A percentile compares a stretch with the other conserved stretches of the same genome.
These are phyloP conservation scores for Protobothrops mucrosquamatus DNA, from an alignment of 2,113 vertebrate genomes.

Conservation along the genomic window DNA sequence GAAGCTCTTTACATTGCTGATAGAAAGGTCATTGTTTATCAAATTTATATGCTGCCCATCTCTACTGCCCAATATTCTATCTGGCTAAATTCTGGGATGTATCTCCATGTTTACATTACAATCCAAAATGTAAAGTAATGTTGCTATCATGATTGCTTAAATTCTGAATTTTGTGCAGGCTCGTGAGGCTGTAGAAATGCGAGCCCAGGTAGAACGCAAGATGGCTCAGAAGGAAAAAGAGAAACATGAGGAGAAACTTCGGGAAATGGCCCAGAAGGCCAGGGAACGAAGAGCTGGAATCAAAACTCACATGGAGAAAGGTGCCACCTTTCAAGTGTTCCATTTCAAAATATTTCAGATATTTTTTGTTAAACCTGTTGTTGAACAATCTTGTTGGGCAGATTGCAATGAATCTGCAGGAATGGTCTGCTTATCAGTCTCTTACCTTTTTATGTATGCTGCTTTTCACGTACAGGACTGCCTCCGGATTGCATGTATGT, in stretches of 20 bases:
- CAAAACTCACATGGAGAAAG: conserved; percentile 94
- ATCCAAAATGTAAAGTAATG: neutral
- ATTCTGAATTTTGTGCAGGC: conserved; percentile 71
- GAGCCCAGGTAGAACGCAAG: conserved; percentile 97
- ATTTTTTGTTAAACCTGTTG: neutral
- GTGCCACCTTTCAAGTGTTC: conserved; percentile 52
- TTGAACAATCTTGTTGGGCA: neutral
- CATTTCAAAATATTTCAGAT: neutral
- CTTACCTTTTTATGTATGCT: neutral
- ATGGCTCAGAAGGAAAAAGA: conserved; percentile 99
- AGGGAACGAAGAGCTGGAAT: conserved; percentile 95
- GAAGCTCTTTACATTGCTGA: conserved; percentile 97
- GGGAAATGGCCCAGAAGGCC: conserved; percentile 96
- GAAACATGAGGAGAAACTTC: conserved; percentile 95
- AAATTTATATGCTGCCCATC: neutral
- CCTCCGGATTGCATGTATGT: no score
- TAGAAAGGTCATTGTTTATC: conserved; percentile 81
- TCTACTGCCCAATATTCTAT: neutral
- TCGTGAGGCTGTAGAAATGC: conserved; percentile 97
- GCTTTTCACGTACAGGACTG: neutral
- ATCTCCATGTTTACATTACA: neutral
- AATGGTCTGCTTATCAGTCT: neutral
- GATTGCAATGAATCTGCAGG: neutral
- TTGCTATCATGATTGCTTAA: neutral
- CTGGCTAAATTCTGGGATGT: neutral